Evolutionary conservation across 2,113 vertebrate genomes (phyloP), one percentile per base, ranked within the genome.

Genomic region (Notarius quadriscutis): DNA sequence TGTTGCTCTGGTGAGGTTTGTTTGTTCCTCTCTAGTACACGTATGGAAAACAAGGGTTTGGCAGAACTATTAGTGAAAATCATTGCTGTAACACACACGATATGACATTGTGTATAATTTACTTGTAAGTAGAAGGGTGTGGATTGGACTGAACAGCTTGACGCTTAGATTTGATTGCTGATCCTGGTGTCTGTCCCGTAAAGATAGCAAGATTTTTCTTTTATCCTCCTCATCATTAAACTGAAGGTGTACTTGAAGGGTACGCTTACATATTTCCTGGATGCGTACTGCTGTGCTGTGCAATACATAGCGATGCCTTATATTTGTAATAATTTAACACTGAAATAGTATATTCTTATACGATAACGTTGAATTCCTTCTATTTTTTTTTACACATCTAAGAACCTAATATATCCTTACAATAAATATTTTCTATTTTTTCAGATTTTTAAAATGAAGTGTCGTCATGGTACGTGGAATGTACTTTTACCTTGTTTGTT

Each of bases 1-100:
- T 78, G 86, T 87, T 87, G 51, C 86, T 87, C 69, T 67, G 74
- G 86, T 84, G 53, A 79, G 50, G 4, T 87, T 57, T 48, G 7
- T 87, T 87, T 17, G 55, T 20, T 53, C 62, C 1, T 41, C 5
- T n/a, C 34, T 34, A 14, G 20, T 20, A 48, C 15, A 30, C 14
- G 67, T 30, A n/a, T 22, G 34, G 25, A 48, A 55, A 74, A 34
- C 15, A 3, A 75, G 27, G 48, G n/a, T 18, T 41, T 5, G 27
- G 53, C 71, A 20, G 60, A 12, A 67, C 15, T 67, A 48, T 57
- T 67, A 48, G 7, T 41, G 69, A 75, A 67, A 67, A 69, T 67
- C n/a, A 60, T 5, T 67, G 41, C 51, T 57, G 22, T 71, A 48
- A 4, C 14, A 55, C 18, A 4, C 27, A 12, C 2, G 3, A 17